phyloP scores from a whole-genome alignment of 1,140 invertebrate species.

The Planococcus citri region DNA sequence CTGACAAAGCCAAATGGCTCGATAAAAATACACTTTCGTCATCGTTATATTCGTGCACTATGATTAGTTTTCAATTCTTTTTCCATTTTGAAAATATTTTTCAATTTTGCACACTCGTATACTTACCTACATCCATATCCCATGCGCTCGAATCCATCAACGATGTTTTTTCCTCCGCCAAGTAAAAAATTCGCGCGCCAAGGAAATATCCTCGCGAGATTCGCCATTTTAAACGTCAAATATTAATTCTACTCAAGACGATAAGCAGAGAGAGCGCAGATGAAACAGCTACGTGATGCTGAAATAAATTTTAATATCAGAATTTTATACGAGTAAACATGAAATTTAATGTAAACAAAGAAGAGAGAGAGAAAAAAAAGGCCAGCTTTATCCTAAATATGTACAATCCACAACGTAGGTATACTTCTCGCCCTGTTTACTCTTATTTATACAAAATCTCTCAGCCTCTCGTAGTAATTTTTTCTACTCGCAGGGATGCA shows the following conservation, averaged over 20 bases:
- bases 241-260: neutral
- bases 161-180: neutral
- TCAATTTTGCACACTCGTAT: too few species aligned
- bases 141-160: neutral
- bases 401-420: too few species aligned
- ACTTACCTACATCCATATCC: neutral
- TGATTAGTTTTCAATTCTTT: neutral
- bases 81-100: neutral
- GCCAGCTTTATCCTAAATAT: neutral
- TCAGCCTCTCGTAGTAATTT: too few species aligned
- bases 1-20: neutral
- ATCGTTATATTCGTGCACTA: neutral
- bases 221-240: neutral
- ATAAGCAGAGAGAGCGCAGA: neutral
- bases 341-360: neutral
- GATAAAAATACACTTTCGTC: neutral
- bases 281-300: neutral
- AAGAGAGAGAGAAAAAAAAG: neutral
- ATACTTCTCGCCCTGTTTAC: too few species aligned
- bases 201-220: neutral
- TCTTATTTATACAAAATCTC: too few species aligned
- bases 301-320: constrained; percentile 8
- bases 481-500: too few species aligned
- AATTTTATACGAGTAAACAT: neutral
- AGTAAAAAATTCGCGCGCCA: neutral